phyloP scores from a whole-genome alignment of 1,140 invertebrate species.

The Drosophila insularis region DNA sequence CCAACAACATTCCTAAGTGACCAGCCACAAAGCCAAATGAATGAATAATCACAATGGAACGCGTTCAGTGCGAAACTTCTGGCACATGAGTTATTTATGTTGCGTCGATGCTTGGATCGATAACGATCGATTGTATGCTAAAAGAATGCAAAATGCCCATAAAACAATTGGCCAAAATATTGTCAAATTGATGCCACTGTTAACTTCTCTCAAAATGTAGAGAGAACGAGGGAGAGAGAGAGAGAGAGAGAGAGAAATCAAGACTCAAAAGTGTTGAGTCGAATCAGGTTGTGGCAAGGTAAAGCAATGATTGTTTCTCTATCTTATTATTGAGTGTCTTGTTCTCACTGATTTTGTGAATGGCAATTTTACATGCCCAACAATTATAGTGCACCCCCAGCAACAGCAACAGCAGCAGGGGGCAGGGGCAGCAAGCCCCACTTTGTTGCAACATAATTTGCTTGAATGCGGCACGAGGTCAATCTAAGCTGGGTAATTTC shows the following conservation, averaged over 20 bases:
- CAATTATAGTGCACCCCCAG: neutral
- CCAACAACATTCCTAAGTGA: slow-evolving; percentile 38
- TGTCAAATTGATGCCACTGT: neutral
- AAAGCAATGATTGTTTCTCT: neutral
- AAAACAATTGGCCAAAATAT: neutral
- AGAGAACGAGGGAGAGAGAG: too few relatives aligned
- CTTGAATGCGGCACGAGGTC: slow-evolving; percentile 68
- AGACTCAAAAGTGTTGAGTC: neutral
- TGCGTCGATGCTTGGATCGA: neutral
- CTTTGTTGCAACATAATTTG: slow-evolving; percentile 20
- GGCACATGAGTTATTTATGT: slow-evolving; percentile 47
- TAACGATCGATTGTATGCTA: slow-evolving; percentile 18
- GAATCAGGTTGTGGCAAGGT: neutral
- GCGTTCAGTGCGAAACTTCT: slow-evolving; percentile 2
- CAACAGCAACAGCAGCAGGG: too few relatives aligned
- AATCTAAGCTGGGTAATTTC: slow-evolving; percentile 14
- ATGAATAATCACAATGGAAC: slow-evolving; percentile 42
- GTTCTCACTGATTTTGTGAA: slow-evolving; percentile 2
- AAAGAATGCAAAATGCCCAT: slow-evolving; percentile 6
- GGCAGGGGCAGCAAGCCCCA: neutral
- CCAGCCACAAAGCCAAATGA: neutral
- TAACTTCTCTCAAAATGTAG: neutral
- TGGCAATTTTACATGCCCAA: neutral
- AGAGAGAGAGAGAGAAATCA: neutral
- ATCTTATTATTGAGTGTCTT: neutral